Conservation (phyloP, 2,113 vertebrate genomes). For the Panthera leo region DNA sequence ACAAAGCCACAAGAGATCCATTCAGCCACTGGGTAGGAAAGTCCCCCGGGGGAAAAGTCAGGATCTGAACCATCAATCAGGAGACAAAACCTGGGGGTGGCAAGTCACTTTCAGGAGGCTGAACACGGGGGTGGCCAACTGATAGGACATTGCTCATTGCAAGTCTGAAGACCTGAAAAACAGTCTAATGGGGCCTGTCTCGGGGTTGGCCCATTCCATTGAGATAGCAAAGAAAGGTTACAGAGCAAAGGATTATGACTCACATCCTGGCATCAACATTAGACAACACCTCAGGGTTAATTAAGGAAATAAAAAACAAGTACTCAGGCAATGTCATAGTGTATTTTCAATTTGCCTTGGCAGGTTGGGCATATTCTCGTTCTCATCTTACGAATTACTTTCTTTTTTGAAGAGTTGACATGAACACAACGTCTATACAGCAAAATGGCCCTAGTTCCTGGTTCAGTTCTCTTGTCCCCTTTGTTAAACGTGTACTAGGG, state of each 20-base stretch:
- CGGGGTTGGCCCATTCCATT: not conserved
- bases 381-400: not conserved
- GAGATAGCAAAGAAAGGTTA: conserved; percentile 29
- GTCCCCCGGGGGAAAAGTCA: not conserved
- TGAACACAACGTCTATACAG: not conserved
- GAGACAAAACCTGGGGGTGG: not conserved
- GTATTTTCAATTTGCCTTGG: conserved; percentile 24
- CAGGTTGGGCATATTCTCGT: not conserved
- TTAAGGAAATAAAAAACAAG: conserved; percentile 35
- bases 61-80: conserved; percentile 23
- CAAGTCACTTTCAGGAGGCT: conserved; percentile 34
- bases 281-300: conserved; percentile 47
- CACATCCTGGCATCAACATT: conserved; percentile 66
- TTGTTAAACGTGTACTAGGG: not conserved
- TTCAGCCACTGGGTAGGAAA: not conserved
- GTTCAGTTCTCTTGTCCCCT: not conserved
- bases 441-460: not conserved
- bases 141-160: conserved; percentile 36
- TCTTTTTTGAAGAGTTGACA: not conserved
- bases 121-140: not conserved
- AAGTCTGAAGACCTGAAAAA: conserved; percentile 45
- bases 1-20: conserved; percentile 8
- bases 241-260: conserved; percentile 69
- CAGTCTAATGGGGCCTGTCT: not conserved
- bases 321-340: not conserved